Conservation (phyloP, 2,888 invertebrate species). For the Osmoderma eremita region DNA sequence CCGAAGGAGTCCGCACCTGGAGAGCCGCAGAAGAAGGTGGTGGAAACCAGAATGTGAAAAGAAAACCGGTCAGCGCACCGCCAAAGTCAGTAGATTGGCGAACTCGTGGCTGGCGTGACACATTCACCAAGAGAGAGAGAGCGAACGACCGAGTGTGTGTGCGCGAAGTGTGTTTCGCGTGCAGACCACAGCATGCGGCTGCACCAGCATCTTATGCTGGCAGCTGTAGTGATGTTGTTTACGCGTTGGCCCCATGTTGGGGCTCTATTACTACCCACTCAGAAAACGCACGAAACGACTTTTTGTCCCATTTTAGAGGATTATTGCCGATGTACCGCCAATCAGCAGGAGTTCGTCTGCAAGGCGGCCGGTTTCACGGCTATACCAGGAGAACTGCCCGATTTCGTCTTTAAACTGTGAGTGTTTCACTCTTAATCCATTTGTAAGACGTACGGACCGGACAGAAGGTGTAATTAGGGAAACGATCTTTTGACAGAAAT, state of each 20-base stretch:
- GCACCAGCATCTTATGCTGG: constrained; percentile 52
- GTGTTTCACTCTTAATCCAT: constrained; percentile 44
- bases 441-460: constrained; percentile 18
- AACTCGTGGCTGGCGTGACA: constrained; percentile 46
- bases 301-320: constrained; percentile 52
- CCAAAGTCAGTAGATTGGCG: constrained; percentile 54
- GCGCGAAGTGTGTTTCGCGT: constrained; percentile 52
- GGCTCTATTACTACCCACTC: constrained; percentile 39
- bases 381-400: constrained; percentile 54
- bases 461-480: constrained; percentile 18
- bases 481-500: constrained; percentile 24
- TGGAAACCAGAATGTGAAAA: constrained; percentile 34
- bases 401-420: constrained; percentile 56
- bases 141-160: constrained; percentile 41
- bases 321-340: constrained; percentile 54
- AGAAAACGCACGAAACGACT: constrained; percentile 45
- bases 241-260: constrained; percentile 45
- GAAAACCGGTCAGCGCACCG: constrained; percentile 43
- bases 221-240: constrained; percentile 51
- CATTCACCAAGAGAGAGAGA: constrained; percentile 49
- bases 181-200: constrained; percentile 53
- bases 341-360: constrained; percentile 55
- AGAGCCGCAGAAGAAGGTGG: constrained; percentile 33
- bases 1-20: constrained; percentile 35
- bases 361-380: constrained; percentile 54